Evolutionary conservation across 2,888 invertebrate species (phyloP), one percentile per base, ranked within the genome.

Genomic region (Ceriagrion tenellum): DNA sequence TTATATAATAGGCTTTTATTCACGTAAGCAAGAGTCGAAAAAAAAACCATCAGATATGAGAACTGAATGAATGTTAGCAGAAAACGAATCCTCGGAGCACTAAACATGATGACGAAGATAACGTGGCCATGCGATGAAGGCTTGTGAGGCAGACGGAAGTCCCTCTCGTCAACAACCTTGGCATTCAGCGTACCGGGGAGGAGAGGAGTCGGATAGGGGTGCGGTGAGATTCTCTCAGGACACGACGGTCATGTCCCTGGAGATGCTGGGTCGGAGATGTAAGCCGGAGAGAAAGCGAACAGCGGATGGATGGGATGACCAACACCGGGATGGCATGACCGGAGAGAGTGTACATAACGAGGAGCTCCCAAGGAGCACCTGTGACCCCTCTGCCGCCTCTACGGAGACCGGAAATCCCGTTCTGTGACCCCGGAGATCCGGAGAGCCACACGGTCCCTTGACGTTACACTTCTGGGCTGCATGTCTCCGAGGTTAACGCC

Each of bases 321-420:
- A 35, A 81, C 35, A 23, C n/a, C n/a, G 20, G 35, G 26, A 8
- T 47, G 47, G 23, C 35, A 56, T 23, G 47, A 26, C 18, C 59
- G 56, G 69, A n/a, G 74, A 69, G 93, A 69, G 93, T 93, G 93
- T 47, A 26, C 93, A 47, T 74, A 93, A 93, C 93, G 47, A 93
- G 93, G n/a, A 69, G 47, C 69, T n/a, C 63, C 74, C 81, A 47
- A 69, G 69, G 91, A 69, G 93, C 93, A 93, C 93, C 93, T 93
- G 93, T 93, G 93, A 93, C 93, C 93, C 69, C 40, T 47, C 47
- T 55, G 90, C 90, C 40, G 23, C 91, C 18, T 47, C 93, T 93
- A 69, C 69, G 40, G 93, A 55, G 93, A 93, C 93, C 93, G 93
- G 93, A 93, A 93, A 93, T 93, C 93, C 93, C 93, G 47, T n/a